Evolutionary conservation across 2,888 invertebrate genomes (phyloP).

Genomic region (Nymphalis urticae): DNA sequence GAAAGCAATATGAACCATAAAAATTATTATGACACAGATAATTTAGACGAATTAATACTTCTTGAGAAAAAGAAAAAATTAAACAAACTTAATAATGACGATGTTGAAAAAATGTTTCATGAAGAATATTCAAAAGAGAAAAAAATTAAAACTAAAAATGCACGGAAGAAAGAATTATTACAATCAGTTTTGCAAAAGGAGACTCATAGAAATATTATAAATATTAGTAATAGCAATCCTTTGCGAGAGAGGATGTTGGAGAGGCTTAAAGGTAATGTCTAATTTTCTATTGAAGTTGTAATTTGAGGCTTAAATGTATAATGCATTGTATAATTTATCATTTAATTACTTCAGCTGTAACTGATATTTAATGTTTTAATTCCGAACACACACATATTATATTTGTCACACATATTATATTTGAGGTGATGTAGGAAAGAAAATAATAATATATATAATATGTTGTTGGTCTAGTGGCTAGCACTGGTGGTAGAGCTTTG

Average conservation of each 20-base stretch:
- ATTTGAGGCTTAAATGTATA: too few relatives aligned
- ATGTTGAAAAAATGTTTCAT: slow-evolving; percentile 33
- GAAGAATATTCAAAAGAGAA: slow-evolving; percentile 28
- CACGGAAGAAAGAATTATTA: slow-evolving; percentile 52
- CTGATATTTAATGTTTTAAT: too few relatives aligned
- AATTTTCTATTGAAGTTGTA: background rate
- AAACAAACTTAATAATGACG: slow-evolving; percentile 50
- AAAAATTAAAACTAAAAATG: slow-evolving; percentile 35
- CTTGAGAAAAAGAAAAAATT: slow-evolving; percentile 61
- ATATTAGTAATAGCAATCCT: slow-evolving; percentile 50
- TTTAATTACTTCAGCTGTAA: too few relatives aligned
- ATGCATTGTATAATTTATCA: too few relatives aligned
- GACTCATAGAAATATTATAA: slow-evolving; percentile 54
- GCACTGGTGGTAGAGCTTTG: too few relatives aligned
- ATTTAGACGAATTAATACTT: slow-evolving; percentile 56
- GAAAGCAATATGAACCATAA: slow-evolving; percentile 40
- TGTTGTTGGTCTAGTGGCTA: too few relatives aligned
- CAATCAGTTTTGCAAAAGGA: slow-evolving; percentile 48
- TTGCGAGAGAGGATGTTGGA: slow-evolving; percentile 85
- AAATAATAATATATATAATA: too few relatives aligned
- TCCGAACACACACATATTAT: too few relatives aligned
- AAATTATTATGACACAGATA: slow-evolving; percentile 49
- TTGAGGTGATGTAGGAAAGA: too few relatives aligned
- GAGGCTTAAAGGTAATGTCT: slow-evolving; percentile 81
- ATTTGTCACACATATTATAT: too few relatives aligned